phyloP scores from a whole-genome alignment of 2,888 invertebrate genomes.

The Agelastica alni region DNA sequence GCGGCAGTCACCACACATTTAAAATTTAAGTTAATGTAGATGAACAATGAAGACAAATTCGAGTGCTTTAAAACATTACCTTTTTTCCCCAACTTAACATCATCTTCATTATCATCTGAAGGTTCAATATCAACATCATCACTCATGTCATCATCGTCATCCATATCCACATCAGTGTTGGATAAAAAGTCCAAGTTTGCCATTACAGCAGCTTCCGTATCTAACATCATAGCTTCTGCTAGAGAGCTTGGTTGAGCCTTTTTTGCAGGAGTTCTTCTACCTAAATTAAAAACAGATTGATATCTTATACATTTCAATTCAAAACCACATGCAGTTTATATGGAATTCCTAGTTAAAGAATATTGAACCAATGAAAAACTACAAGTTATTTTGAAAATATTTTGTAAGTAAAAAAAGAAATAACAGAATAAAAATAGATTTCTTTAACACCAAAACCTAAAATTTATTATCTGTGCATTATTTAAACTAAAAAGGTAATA shows the following conservation, averaged over 20 bases:
- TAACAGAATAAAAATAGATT: too few relatives aligned
- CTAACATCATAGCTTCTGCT: conserved; percentile 79
- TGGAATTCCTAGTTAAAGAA: too few relatives aligned
- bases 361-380: too few relatives aligned
- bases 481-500: too few relatives aligned
- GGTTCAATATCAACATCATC: conserved; percentile 73
- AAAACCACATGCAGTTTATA: too few relatives aligned
- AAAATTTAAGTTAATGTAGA: neutral
- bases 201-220: conserved; percentile 90
- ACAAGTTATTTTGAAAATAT: too few relatives aligned
- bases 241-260: conserved; percentile 66
- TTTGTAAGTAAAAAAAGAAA: too few relatives aligned
- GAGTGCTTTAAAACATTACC: conserved; percentile 40
- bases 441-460: too few relatives aligned
- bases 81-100: conserved; percentile 61
- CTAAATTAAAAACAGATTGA: conserved; percentile 50
- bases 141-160: conserved; percentile 82
- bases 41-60: neutral
- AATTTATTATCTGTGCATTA: too few relatives aligned
- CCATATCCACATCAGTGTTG: conserved; percentile 83
- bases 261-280: conserved; percentile 66
- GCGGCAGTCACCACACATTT: too few relatives aligned
- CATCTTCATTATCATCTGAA: conserved; percentile 61
- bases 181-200: conserved; percentile 95
- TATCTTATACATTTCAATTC: too few relatives aligned